Conservation (phyloP, 2,113 vertebrate species). For the Ceyx melanurus region DNA sequence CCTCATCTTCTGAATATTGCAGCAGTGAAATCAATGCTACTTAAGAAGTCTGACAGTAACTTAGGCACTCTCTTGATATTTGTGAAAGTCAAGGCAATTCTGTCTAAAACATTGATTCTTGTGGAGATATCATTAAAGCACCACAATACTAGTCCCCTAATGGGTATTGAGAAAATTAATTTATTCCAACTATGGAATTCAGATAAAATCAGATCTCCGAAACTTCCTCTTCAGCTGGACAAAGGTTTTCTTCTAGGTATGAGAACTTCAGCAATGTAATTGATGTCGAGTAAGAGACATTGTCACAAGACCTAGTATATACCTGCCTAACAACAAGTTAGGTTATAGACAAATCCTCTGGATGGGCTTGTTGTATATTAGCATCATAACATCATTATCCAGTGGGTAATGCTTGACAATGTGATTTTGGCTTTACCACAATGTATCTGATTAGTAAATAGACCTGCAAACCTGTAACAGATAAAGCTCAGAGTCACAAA, state of each 20-base stretch:
- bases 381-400: background rate
- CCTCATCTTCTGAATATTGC: slow-evolving; percentile 72
- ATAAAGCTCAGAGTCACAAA: background rate
- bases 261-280: slow-evolving; percentile 12
- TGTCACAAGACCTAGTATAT: background rate
- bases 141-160: slow-evolving; percentile 24
- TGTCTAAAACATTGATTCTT: slow-evolving; percentile 58
- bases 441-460: background rate
- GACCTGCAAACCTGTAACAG: background rate
- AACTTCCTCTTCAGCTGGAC: slow-evolving; percentile 28
- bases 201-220: slow-evolving; percentile 43
- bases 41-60: slow-evolving; percentile 73
- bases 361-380: background rate
- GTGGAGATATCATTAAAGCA: slow-evolving; percentile 64
- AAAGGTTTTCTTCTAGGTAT: background rate
- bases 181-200: slow-evolving; percentile 15
- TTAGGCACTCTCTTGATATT: slow-evolving; percentile 59
- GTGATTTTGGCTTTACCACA: background rate
- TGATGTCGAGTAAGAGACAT: background rate
- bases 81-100: slow-evolving; percentile 66
- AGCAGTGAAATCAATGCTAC: slow-evolving; percentile 73
- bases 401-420: background rate
- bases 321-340: background rate
- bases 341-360: background rate
- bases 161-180: slow-evolving; percentile 32